Evolutionary conservation across 1,140 invertebrate species (phyloP), one percentile per base, ranked within the genome.

Genomic region (Tyrophagus putrescentiae): DNA sequence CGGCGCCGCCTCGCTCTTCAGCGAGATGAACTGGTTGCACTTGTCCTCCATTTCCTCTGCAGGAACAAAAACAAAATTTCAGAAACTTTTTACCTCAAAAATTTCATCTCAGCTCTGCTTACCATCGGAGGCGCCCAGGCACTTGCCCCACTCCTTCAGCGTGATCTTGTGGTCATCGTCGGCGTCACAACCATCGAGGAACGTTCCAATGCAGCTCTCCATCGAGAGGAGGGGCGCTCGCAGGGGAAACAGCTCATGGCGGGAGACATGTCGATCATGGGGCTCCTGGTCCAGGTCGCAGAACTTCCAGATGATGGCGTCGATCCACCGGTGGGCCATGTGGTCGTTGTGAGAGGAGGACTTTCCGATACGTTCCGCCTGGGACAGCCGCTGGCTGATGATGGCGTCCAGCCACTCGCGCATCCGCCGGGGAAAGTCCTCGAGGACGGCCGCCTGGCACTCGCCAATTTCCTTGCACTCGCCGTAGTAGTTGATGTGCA

Each of bases 321-420:
- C 88, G 4, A 83, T 78, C 85, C 88, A 91, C 65, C 84, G 79
- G 31, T 83, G 75, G 0, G 62, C 7, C 13, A 60, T 16, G n/a
- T 62, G 36, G 32, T 62, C 33, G 1, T 23, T 42, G 13, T 32
- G 36, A 13, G 36, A 39, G 36, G 36, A 21, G 21, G 13, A 13
- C 13, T 39, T 39, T 13, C 13, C 36, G 36, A 39, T 13, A 13
- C 36, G 36, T 39, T 21, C 21, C 13, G 36, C 21, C 36, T 13
- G 36, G 36, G 13, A 39, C 36, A 13, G 21, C 13, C 21, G 36
- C 13, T 82, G 90, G 60, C 87, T 80, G 87, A 93, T 90, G 56
- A 94, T 85, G 77, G 92, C 91, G 77, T 92, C 95, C 7, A 95
- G 79, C 91, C 91, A 95, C 68, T 94, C 91, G 42, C 88, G 80